Percentiles rank a stretch among this genome's conserved stretches.
Evolutionary conservation across 92 coral and sea anemone species (phyloP).

Genomic region (Bergia puertoricense): DNA sequence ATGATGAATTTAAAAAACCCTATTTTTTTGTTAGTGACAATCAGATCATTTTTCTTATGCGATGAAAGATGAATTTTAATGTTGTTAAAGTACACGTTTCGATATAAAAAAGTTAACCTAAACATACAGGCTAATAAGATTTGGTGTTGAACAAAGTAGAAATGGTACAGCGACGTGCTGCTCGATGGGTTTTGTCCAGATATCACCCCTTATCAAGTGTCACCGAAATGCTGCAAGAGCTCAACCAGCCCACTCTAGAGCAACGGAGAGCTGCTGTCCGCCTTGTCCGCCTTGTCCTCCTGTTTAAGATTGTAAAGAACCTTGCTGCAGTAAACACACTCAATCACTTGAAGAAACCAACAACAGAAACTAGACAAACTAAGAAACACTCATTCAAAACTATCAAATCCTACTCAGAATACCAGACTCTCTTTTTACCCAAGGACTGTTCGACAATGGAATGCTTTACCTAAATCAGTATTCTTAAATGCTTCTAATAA

Average conservation of each 20-base stretch:
- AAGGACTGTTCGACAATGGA: not conserved
- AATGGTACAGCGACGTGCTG: conserved; percentile 38
- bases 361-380: not conserved
- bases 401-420: not conserved
- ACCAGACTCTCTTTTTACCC: not conserved
- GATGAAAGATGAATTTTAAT: no score
- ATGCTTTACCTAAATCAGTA: not conserved
- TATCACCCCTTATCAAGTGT: not conserved
- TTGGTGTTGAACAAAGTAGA: not conserved
- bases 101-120: no score
- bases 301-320: not conserved
- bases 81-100: no score
- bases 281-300: not conserved
- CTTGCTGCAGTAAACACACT: not conserved
- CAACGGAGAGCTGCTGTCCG: not conserved
- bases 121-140: no score
- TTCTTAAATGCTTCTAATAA: not conserved
- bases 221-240: not conserved
- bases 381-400: not conserved
- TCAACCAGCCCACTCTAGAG: conserved; percentile 11
- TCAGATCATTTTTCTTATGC: no score
- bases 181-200: not conserved
- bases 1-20: no score
- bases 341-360: not conserved
- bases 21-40: no score